Base-by-base conservation (phyloP, 2,888 invertebrate genomes). In the Cheilosia variabilis region DNA sequence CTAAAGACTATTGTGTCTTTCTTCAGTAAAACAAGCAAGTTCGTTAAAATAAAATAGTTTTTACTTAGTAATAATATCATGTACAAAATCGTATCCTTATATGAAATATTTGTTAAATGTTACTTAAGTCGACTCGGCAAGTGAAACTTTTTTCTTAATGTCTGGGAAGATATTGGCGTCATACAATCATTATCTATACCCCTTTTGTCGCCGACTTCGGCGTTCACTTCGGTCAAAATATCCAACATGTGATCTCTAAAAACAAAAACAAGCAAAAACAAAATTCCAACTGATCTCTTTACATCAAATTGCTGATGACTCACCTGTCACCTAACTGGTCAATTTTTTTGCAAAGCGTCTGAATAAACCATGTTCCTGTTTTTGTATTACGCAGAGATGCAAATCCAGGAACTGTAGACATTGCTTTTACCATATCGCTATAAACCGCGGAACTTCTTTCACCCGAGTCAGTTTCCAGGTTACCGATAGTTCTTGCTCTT, bases 361-460 rank as follows among this genome's bases (percentile, higher is more conserved):
- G 91, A 50, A 92, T 91, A 76, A 92, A 92, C 92, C 92, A 92
- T 47, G 91, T 90, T 15, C 92, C 92, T 0, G 76, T 63, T 24
- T 80, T 63, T 4, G 88, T 91, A 77, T 92, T 89, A 3, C 92
- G 89, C 55, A 92, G 66, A 0, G 92, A 90, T 6, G 89, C 88
- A 81, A 89, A 91, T 0, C 92, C 91, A 0, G 90, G 89, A 7
- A 92, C 90, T 5, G 92, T 91, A 2, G 92, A 92, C 88, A 91
- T 89, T 19, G 90, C 91, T 43, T 89, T 89, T 9, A 92, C 65
- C 88, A 91, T 89, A 77, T 92, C 91, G 2, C 88, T 83, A 47
- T 88, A 88, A 19, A 79, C 87, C 15, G 76, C 52, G 2, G 77
- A 60, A 62, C 22, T 55, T 5, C 45, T 68, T 0, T 41, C 47